Evolutionary conservation across 2,113 vertebrate genomes (phyloP), one percentile per base, ranked within the genome.

Genomic region (Scopus umbretta): DNA sequence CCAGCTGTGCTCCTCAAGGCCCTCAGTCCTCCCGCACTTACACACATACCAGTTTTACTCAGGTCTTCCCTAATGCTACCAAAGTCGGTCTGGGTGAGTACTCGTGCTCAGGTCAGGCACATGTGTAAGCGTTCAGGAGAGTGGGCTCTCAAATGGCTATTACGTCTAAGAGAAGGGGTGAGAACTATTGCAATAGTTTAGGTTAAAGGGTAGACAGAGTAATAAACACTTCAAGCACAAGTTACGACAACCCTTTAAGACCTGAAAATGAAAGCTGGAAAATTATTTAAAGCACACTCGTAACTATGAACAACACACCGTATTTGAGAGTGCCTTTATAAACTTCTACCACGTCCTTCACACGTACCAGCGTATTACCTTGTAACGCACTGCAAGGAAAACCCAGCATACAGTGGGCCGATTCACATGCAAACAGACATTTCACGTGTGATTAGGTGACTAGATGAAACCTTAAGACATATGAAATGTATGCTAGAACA

Each of bases 51-150:
- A 20, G 26, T 29, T 75, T 32, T 45, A 74, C 52, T 34, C 23
- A 9, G 36, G 22, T 23, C n/a, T 73, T 34, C 74, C 53, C 71
- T 16, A n/a, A 30, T 7, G 15, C 14, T 52, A 13, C 42, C 13
- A 8, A 13, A n/a, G n/a, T 3, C 0, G 2, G n/a, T n/a, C 68
- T 38, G 43, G 3, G 9, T 0, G 2, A 21, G 40, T 13, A 0
- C 34, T 11, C 16, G 34, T 43, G 59, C 45, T 79, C 26, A 18
- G 34, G 30, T 10, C 5, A 26, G 52, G 36, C 1, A 0, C 1
- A 2, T 0, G 3, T 16, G 23, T 9, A 5, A 3, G 42, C 2
- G 20, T 5, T 53, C 19, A 32, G 23, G 86, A 55, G 30, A 19
- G 23, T 6, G 30, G 40, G 42, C 30, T 53, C 38, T 66, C 59